Percentiles rank a stretch among this genome's conserved stretches.
Conservation (phyloP, 2,888 invertebrate genomes). For the Nudaria mundana region DNA sequence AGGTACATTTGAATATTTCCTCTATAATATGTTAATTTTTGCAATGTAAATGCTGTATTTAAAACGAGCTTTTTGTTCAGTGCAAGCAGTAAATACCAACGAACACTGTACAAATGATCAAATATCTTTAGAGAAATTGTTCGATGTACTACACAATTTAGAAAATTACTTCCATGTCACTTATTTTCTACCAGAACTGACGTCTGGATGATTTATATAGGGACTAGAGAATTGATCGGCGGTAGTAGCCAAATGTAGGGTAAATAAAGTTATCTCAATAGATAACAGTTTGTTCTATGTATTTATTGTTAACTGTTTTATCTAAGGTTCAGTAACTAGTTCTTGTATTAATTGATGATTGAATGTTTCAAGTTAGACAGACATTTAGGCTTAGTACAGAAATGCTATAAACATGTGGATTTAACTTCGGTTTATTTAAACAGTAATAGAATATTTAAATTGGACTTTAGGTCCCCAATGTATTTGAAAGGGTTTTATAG, state of each 20-base stretch:
- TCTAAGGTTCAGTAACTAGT: constrained; percentile 30
- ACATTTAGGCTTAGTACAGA: constrained; percentile 1
- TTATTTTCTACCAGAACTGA: too few relatives aligned
- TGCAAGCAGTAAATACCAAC: too few relatives aligned
- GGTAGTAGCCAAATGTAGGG: constrained; percentile 51
- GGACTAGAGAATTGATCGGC: constrained; percentile 74
- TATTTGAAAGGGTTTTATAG: too few relatives aligned
- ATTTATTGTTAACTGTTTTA: constrained; percentile 36
- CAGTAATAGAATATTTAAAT: too few relatives aligned
- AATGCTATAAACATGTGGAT: too few relatives aligned
- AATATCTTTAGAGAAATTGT: constrained; percentile 42
- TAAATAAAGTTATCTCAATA: constrained; percentile 42
- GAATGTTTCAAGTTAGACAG: too few relatives aligned
- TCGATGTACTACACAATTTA: too few relatives aligned
- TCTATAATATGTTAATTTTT: constrained; percentile 33
- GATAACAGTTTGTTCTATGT: constrained; percentile 19
- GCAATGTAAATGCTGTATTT: constrained; percentile 29
- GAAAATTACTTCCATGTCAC: too few relatives aligned
- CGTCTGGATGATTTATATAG: too few relatives aligned
- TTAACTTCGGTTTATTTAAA: too few relatives aligned
- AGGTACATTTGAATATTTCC: constrained; percentile 34
- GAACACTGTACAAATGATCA: constrained; percentile 6
- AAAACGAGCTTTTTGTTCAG: constrained; percentile 8
- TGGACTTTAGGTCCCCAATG: too few relatives aligned
- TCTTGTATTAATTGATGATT: constrained; percentile 7